Conservation (phyloP, 2,113 vertebrate species). For the Tenebrosternarchus preto region DNA sequence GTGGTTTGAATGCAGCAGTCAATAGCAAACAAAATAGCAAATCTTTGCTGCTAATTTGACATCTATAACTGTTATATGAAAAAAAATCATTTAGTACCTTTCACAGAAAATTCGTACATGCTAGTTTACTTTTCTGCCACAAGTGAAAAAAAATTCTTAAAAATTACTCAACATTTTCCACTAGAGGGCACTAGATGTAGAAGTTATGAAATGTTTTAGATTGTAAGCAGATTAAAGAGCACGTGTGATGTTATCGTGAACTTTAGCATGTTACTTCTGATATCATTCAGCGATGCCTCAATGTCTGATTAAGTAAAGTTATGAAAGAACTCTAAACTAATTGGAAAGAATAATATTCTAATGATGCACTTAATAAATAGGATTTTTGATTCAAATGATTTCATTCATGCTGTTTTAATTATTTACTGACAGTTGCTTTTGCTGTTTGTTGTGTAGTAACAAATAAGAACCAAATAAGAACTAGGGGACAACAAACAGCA, state of each 20-base stretch:
- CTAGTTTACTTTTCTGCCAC: background rate
- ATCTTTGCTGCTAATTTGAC: background rate
- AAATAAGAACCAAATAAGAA: too few species aligned
- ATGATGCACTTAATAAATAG: background rate
- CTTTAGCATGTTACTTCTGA: background rate
- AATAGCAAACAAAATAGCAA: background rate
- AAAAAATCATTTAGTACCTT: background rate
- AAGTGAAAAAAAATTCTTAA: background rate
- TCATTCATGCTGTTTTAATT: background rate
- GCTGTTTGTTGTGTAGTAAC: too few species aligned
- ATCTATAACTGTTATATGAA: background rate
- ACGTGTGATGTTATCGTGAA: background rate
- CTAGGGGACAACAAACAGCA: too few species aligned
- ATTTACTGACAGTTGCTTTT: background rate
- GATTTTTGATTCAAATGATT: background rate
- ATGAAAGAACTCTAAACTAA: background rate
- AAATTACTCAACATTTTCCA: conserved; percentile 38
- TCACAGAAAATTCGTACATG: background rate
- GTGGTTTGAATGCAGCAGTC: background rate
- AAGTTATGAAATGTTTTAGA: background rate
- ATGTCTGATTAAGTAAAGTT: background rate
- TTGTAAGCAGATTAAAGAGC: background rate
- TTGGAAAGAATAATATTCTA: background rate
- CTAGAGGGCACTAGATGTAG: conserved; percentile 49
- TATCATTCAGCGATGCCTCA: background rate